Conservation (phyloP, 2,888 invertebrate species). For the Mythimna albipuncta region DNA sequence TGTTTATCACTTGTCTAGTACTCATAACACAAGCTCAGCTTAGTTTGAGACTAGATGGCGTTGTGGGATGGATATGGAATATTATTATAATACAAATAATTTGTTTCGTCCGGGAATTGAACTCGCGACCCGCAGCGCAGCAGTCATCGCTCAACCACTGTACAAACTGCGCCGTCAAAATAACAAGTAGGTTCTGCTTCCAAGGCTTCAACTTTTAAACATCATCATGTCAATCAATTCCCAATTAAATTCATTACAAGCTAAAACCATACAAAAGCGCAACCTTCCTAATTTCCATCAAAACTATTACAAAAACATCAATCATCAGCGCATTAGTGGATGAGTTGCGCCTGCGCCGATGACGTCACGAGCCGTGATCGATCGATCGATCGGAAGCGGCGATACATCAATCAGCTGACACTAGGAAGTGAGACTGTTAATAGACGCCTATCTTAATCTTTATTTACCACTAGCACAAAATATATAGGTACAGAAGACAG, state of each 20-base stretch:
- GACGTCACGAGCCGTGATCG: conserved; percentile 64
- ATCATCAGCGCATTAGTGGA: conserved; percentile 50
- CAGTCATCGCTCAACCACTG: no score
- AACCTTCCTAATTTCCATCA: conserved; percentile 27
- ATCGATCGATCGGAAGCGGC: conserved; percentile 67
- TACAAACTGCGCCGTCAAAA: not conserved
- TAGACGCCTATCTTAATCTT: conserved; percentile 36
- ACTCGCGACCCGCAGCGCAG: no score
- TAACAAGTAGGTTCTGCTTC: not conserved
- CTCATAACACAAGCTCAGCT: no score
- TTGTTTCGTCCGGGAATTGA: no score
- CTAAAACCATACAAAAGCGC: conserved; percentile 42
- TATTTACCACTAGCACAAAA: no score
- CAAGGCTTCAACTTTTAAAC: conserved; percentile 10
- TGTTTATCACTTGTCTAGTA: no score
- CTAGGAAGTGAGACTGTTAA: conserved; percentile 59
- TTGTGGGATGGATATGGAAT: no score
- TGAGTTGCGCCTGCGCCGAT: conserved; percentile 51
- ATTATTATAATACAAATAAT: no score
- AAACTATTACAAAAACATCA: conserved; percentile 52
- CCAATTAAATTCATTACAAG: conserved; percentile 29
- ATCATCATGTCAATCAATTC: conserved; percentile 18
- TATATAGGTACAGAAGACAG: no score
- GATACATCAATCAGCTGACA: conserved; percentile 65
- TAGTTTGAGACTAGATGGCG: no score